Conservation (phyloP, 2,797 vertebrate genomes). For the Channallabes apus region DNA sequence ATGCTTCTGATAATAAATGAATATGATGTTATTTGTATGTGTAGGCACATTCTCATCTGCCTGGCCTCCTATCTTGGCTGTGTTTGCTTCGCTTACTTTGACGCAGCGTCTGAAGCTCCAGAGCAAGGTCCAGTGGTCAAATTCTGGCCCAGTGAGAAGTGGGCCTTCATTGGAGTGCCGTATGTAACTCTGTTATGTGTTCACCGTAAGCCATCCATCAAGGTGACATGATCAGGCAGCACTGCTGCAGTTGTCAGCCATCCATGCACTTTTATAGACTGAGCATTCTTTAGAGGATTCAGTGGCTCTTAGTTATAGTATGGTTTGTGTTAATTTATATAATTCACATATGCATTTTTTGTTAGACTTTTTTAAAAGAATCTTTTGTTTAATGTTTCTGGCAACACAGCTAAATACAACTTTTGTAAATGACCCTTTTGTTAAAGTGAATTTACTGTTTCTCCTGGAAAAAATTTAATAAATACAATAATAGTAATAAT, state of each 20-base stretch:
- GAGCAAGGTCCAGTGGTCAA: slow-evolving; percentile 94
- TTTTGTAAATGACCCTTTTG: no score
- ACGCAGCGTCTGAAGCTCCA: slow-evolving; percentile 90
- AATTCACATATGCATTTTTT: not conserved
- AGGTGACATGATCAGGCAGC: slow-evolving; percentile 82
- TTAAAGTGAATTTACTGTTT: not conserved
- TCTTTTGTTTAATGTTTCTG: not conserved
- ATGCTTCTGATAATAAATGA: not conserved
- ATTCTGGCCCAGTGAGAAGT: slow-evolving; percentile 98
- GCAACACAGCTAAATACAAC: not conserved
- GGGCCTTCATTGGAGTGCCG: slow-evolving; percentile 96
- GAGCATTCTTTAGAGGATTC: slow-evolving; percentile 1
- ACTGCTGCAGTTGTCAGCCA: not conserved
- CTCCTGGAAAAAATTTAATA: not conserved
- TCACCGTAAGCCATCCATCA: slow-evolving; percentile 84
- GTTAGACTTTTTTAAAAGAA: not conserved
- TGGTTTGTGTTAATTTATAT: slow-evolving; percentile 8
- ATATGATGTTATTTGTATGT: not conserved
- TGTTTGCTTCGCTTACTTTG: slow-evolving; percentile 96
- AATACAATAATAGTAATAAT: not conserved
- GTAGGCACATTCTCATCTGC: slow-evolving; percentile 97
- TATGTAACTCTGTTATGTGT: slow-evolving; percentile 91
- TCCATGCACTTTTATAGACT: slow-evolving; percentile 34
- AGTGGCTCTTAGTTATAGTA: not conserved
- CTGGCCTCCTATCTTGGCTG: slow-evolving; percentile 93